Evolutionary conservation across 2,888 invertebrate genomes (phyloP), one percentile per base, ranked within the genome.

Genomic region (Hirudinaria manillensis): DNA sequence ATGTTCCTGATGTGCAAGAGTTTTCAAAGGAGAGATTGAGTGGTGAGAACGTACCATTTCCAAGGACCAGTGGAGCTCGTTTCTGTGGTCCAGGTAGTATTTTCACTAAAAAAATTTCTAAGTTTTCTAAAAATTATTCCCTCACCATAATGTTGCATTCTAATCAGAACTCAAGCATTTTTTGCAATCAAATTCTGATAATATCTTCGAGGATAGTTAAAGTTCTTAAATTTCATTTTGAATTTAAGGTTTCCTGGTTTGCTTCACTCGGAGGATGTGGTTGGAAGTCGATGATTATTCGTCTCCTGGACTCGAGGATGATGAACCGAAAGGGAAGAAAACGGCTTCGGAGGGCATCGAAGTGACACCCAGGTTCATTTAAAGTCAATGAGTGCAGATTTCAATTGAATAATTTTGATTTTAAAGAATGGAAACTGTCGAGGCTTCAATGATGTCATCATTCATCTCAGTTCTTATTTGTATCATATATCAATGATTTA

Each of bases 11-110:
- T 6, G 72, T 61, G 29, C 55, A 71, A 16, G 65, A 36, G 19
- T 45, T 66, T 29, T 70, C 70, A 7, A 73, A 65, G n/a, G 75
- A 77, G 53, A 70, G 70, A 21, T 65, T 77, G 38, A 32, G 45
- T 7, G 87, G 87, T 77, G 83, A 92, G 10, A 92, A 92, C 83
- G 92, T 97, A 80, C 96, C 96, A 0, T 97, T 94, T 85, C 96
- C 96, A 0, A 88, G 93, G 74, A 96, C 95, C 0, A 94, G 93
- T 16, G 95, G 95, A 0, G 95, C 94, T 0, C 91, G 92, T 81
- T 97, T 96, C 88, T 93, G 93, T 85, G 91, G 92, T 36, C 91
- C 78, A 56, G 77, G 77, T 76, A 65, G 56, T 13, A 3, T 53
- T 71, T 24, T 2, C n/a, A 24, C 13, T 7, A n/a, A n/a, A n/a